Base-by-base conservation (phyloP, 1,140 invertebrate species). In the Drosophila suzukii region DNA sequence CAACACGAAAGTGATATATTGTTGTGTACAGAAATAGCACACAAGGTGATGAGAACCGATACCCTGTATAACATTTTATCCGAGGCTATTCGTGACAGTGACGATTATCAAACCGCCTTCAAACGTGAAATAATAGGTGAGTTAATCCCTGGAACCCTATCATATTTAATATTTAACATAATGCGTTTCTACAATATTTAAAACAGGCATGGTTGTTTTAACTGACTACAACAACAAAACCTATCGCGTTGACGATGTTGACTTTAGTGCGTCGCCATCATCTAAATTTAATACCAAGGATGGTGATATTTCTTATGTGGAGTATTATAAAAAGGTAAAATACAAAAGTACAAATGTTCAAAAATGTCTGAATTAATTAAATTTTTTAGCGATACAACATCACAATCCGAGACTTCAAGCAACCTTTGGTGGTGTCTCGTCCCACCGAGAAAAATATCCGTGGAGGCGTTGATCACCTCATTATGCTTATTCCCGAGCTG, bases 221-320 rank as follows among this genome's bases (percentile, higher is more conserved):
- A 99, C 98, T 0, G 94, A 96, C 39, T 99, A 99, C 81, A 99
- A 99, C 78, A 98, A 98, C 83, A 96, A 95, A 83, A 97, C 96
- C 0, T 99, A 99, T 90, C 93, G 95, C 30, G 93, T 99, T 8
- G 97, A 98, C 93, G 98, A 99, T 83, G 95, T 99, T 4, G 93
- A 96, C 32, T 95, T 95, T 90, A 93, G 93, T 11, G 94, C 95
- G 0, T 91, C 77, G 0, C 94, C 95, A 1, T 91, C 80, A 0
- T 96, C 95, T 20, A 93, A 89, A 3, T 96, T 96, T 72, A 74
- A 61, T 6, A 92, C 93, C 13, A 94, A 93, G 67, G 93, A 94
- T 32, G 93, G 94, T 24, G 59, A 81, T 1, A 94, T 97, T 0
- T 92, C 95, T 0, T 97, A 96, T 68, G 60, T 95, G 0, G 94